Conservation (phyloP, 2,113 vertebrate species). For the Rostratula benghalensis region DNA sequence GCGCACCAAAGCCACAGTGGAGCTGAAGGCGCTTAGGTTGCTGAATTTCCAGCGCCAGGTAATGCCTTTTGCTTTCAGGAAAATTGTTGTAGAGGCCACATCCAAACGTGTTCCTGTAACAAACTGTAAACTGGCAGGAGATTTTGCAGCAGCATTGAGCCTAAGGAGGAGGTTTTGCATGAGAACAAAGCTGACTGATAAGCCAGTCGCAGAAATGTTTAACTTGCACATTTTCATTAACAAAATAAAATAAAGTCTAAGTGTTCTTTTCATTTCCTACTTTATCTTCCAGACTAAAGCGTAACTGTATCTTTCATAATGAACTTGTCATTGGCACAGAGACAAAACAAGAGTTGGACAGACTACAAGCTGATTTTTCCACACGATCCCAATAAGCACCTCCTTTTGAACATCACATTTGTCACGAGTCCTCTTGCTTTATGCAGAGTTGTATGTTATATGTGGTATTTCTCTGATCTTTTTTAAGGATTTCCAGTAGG, state of each 20-base stretch:
- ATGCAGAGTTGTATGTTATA: not conserved
- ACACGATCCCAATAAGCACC: not conserved
- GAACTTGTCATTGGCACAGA: not conserved
- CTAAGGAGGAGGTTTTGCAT: not conserved
- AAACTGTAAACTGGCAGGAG: not conserved
- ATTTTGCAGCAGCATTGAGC: not conserved
- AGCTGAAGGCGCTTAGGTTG: conserved; percentile 93
- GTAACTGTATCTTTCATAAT: not conserved
- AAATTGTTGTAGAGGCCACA: not conserved
- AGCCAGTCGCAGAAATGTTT: not conserved
- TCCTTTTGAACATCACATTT: not conserved
- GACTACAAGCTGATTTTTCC: not conserved
- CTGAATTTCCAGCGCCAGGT: conserved; percentile 99
- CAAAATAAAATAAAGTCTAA: too few species aligned
- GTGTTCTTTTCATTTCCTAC: not conserved
- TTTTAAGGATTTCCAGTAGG: not conserved
- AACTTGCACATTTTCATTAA: too few species aligned
- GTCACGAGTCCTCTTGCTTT: not conserved
- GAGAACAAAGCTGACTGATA: not conserved
- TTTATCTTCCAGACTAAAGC: not conserved
- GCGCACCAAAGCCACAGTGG: conserved; percentile 96
- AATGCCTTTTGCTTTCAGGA: conserved; percentile 34
- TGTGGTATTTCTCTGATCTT: not conserved
- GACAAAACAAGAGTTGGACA: not conserved
- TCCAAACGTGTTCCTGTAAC: fast-evolving